phyloP scores from a whole-genome alignment of 2,888 invertebrate species.

The Rutpela maculata region DNA sequence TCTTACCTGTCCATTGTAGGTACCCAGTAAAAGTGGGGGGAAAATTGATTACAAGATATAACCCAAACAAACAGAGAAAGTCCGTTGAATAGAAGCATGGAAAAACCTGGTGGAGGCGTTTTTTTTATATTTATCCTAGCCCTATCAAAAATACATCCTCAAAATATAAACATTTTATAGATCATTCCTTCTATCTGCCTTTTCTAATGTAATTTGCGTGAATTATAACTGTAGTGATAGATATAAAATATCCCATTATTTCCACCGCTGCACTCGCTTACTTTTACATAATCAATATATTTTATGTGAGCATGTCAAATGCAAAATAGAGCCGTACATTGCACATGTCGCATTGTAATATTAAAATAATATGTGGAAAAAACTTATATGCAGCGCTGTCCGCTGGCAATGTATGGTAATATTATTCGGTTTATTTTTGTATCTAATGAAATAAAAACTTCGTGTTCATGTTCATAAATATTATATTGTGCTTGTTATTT shows the following conservation, averaged over 20 bases:
- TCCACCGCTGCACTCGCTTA: neutral
- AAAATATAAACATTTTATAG: no score
- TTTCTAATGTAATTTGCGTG: no score
- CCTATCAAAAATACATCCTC: no score
- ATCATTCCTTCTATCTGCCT: no score
- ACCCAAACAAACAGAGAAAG: no score
- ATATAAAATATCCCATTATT: neutral
- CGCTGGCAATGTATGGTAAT: conserved; percentile 13
- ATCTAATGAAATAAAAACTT: neutral
- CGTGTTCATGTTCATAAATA: conserved; percentile 1
- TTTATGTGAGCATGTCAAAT: conserved; percentile 24
- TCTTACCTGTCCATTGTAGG: no score
- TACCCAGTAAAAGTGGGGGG: no score
- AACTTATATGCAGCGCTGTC: conserved; percentile 2
- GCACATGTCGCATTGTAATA: conserved; percentile 31
- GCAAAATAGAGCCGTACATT: conserved; percentile 25
- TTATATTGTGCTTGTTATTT: neutral
- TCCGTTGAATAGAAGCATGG: no score
- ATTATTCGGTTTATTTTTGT: conserved; percentile 19
- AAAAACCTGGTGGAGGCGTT: no score
- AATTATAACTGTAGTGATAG: neutral
- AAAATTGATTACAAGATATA: no score
- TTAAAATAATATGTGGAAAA: conserved; percentile 24
- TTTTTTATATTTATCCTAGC: no score
- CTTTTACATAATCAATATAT: conserved; percentile 26